phyloP scores from a whole-genome alignment of 2,888 invertebrate species.

The Omphaloscelis lunosa region DNA sequence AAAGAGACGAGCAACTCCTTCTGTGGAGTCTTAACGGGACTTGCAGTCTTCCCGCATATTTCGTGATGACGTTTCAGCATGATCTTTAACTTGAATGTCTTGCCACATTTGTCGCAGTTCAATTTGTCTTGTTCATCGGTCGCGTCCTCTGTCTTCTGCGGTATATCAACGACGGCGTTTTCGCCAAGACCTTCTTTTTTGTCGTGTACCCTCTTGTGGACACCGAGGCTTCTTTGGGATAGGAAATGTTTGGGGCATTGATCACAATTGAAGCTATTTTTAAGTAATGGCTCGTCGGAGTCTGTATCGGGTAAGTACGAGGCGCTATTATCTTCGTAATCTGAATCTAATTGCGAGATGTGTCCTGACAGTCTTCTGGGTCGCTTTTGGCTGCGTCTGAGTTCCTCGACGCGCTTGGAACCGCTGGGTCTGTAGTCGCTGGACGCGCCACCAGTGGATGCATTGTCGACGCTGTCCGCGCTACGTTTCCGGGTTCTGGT shows the following conservation, averaged over 20 bases:
- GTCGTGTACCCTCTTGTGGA: conserved; percentile 77
- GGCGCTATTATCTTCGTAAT: conserved; percentile 82
- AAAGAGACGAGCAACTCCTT: conserved; percentile 83
- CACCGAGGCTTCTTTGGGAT: conserved; percentile 70
- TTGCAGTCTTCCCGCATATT: conserved; percentile 72
- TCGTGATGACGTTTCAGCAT: conserved; percentile 87
- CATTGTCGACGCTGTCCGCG: conserved; percentile 80
- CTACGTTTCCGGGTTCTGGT: conserved; percentile 81
- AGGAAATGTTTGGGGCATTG: conserved; percentile 79
- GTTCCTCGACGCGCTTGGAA: conserved; percentile 83
- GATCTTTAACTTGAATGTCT: conserved; percentile 87
- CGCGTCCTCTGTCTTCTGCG: conserved; percentile 71
- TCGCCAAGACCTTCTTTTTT: conserved; percentile 56
- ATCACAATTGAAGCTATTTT: conserved; percentile 76
- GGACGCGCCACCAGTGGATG: conserved; percentile 79
- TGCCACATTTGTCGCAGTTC: conserved; percentile 83
- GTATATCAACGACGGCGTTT: conserved; percentile 67
- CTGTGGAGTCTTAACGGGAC: conserved; percentile 71
- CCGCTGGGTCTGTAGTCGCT: conserved; percentile 78
- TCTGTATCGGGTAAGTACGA: conserved; percentile 83
- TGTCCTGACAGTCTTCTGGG: conserved; percentile 71
- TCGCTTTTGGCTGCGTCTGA: conserved; percentile 77
- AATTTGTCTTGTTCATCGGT: conserved; percentile 79
- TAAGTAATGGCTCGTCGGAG: conserved; percentile 82
- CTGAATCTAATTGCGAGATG: conserved; percentile 78